Conservation (phyloP, 2,888 invertebrate species). For the Limenitis camilla region DNA sequence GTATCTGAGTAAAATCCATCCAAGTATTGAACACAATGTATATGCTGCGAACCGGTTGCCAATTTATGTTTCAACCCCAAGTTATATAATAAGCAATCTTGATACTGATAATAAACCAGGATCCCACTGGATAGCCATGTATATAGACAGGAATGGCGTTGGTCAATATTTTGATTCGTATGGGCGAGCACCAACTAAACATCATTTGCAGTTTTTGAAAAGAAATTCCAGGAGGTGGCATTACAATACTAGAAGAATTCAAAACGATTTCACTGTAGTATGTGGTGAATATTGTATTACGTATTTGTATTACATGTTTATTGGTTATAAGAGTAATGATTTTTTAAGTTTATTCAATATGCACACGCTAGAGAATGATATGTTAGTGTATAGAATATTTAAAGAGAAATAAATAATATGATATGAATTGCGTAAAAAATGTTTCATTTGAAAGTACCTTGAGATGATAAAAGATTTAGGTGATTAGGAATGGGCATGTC, state of each 20-base stretch:
- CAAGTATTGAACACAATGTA: neutral
- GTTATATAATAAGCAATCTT: neutral
- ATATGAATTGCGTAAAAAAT: too few species aligned
- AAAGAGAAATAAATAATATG: too few species aligned
- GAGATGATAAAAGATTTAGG: too few species aligned
- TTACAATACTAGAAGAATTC: constrained; percentile 17
- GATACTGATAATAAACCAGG: neutral
- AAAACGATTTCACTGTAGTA: too few species aligned
- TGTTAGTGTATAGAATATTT: too few species aligned
- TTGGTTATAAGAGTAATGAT: too few species aligned
- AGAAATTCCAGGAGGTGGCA: constrained; percentile 20
- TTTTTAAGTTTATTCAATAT: too few species aligned
- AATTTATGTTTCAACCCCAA: neutral
- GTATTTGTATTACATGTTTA: too few species aligned
- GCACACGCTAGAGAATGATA: too few species aligned
- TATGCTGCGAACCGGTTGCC: neutral
- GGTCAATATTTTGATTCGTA: constrained; percentile 20
- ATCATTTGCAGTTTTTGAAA: constrained; percentile 17
- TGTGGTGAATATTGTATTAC: too few species aligned
- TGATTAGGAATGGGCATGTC: too few species aligned
- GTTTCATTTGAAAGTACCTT: too few species aligned
- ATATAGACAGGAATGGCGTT: constrained; percentile 10
- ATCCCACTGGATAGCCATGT: constrained; percentile 16
- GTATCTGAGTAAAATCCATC: neutral
- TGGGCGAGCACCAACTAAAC: constrained; percentile 11